These are phyloP conservation scores for Oscheius sp. DNA, from an alignment of 2,888 invertebrate species.

Conservation along the genomic window DNA sequence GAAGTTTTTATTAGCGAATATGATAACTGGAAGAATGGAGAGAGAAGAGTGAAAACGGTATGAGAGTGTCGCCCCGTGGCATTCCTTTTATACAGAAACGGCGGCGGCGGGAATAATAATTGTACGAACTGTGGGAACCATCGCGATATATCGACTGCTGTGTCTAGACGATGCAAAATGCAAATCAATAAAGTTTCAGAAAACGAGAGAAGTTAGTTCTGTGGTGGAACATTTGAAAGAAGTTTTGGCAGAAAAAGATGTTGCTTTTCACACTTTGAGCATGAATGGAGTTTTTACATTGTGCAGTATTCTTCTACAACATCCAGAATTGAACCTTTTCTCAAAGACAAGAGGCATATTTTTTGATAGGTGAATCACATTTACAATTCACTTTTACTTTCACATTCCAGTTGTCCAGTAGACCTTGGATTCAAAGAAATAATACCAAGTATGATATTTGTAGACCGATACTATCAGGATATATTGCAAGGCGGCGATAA, in stretches of 20 bases:
- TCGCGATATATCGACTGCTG: no score
- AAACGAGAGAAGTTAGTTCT: slow-evolving; percentile 8
- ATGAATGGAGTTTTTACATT: slow-evolving; percentile 22
- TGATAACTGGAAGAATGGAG: no score
- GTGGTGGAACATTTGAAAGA: slow-evolving; percentile 11
- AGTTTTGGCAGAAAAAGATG: neutral
- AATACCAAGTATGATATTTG: slow-evolving; percentile 7
- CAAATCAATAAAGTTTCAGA: no score
- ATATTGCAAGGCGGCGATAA: slow-evolving; percentile 6
- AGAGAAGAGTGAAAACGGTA: no score
- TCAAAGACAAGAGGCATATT: slow-evolving; percentile 7
- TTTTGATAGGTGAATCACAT: slow-evolving; percentile 3
- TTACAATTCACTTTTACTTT: neutral
- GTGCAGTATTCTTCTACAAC: slow-evolving; percentile 11
- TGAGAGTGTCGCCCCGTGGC: no score
- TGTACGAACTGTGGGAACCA: no score
- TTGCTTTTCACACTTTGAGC: slow-evolving; percentile 12
- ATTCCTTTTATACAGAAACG: no score
- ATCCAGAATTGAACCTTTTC: slow-evolving; percentile 14
- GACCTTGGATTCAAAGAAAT: slow-evolving; percentile 12
- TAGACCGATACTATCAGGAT: neutral
- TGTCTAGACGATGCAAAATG: no score
- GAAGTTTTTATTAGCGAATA: no score
- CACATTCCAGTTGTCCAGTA: neutral
- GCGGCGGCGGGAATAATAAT: no score